phyloP scores from a whole-genome alignment of 1,140 invertebrate genomes.

The Papilio polyxenes region DNA sequence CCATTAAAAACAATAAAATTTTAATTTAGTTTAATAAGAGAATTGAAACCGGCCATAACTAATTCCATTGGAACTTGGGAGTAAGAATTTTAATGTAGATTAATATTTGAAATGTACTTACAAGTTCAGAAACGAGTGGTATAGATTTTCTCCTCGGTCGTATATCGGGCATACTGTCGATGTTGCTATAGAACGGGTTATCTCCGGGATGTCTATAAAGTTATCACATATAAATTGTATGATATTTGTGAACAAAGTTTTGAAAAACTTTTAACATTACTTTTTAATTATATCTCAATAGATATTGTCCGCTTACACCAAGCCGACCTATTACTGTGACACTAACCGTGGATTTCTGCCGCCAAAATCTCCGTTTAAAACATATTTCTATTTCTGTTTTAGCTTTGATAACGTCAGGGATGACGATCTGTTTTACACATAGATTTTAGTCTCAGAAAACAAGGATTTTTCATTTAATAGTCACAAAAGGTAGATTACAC shows the following conservation, averaged over 20 bases:
- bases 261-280: slow-evolving; percentile 33
- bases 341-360: no score
- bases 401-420: no score
- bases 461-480: no score
- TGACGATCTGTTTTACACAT: no score
- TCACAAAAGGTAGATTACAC: no score
- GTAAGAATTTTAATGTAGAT: slow-evolving; percentile 45
- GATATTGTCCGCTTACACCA: neutral
- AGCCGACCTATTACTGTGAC: neutral
- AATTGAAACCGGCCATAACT: slow-evolving; percentile 73
- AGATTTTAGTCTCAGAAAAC: no score
- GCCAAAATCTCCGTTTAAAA: no score
- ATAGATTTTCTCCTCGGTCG: slow-evolving; percentile 97
- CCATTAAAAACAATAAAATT: slow-evolving; percentile 28
- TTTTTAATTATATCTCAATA: neutral
- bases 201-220: slow-evolving; percentile 90
- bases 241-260: neutral
- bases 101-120: slow-evolving; percentile 84
- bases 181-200: slow-evolving; percentile 99
- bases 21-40: slow-evolving; percentile 53
- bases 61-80: slow-evolving; percentile 58
- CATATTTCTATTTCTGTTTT: no score
- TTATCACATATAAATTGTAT: slow-evolving; percentile 13
- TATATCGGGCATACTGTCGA: slow-evolving; percentile 99
- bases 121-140: slow-evolving; percentile 98